phyloP scores from a whole-genome alignment of 2,888 invertebrate genomes.

The Anoplius nigerrimus region DNA sequence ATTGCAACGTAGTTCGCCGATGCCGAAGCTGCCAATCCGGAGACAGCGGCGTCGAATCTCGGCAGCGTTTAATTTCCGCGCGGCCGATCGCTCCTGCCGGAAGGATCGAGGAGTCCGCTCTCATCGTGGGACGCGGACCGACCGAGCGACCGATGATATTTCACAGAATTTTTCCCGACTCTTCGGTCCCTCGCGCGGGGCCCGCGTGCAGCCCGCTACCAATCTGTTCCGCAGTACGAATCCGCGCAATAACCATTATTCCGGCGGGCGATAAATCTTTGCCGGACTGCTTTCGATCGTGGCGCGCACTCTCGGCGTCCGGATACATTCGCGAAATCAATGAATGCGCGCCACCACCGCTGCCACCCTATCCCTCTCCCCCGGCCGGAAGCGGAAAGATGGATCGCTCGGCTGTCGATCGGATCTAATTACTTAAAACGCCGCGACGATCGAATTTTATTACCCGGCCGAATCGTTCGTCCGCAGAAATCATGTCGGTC shows the following conservation, averaged over 20 bases:
- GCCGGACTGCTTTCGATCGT: not conserved
- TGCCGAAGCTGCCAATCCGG: no score
- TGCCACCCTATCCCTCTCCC: not conserved
- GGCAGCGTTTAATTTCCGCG: no score
- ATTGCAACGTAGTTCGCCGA: not conserved
- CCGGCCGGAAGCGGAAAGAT: not conserved
- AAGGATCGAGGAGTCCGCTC: no score
- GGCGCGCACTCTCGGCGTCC: not conserved
- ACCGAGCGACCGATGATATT: not conserved
- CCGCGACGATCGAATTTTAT: constrained; percentile 6
- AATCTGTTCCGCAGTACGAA: constrained; percentile 20
- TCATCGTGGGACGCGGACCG: not conserved
- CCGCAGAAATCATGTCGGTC: no score
- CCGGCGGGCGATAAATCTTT: constrained; percentile 25
- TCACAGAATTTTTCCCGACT: not conserved
- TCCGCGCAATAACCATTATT: constrained; percentile 26
- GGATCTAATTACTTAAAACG: constrained; percentile 1
- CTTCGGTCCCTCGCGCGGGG: constrained; percentile 7
- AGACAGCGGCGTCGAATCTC: no score
- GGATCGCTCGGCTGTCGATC: not conserved
- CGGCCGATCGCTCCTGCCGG: no score
- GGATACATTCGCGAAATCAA: constrained; percentile 8
- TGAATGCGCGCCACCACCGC: not conserved
- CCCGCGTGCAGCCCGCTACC: constrained; percentile 6
- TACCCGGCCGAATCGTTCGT: not conserved